Evolutionary conservation across 2,797 vertebrate genomes (phyloP).

Genomic region (Myotis planiceps): DNA sequence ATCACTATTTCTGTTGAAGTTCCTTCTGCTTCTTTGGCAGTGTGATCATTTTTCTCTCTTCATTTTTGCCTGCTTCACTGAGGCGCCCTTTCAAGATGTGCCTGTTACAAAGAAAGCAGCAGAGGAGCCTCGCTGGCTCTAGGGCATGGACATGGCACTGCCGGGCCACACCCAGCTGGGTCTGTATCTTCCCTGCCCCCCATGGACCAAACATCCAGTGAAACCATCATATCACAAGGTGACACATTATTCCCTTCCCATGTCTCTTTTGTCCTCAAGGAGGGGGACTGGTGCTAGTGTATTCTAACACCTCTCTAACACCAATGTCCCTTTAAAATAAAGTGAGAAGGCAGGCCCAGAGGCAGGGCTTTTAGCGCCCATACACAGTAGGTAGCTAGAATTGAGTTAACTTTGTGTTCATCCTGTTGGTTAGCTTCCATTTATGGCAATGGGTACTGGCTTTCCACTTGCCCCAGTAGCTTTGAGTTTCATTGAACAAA

Average conservation of each 20-base stretch:
- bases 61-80: conserved; percentile 38
- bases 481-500: not conserved
- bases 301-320: conserved; percentile 40
- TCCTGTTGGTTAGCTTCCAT: not conserved
- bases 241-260: not conserved
- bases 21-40: conserved; percentile 31
- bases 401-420: not conserved
- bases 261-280: not conserved
- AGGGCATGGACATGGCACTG: accelerated
- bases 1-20: not conserved
- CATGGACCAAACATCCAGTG: not conserved
- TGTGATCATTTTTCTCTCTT: conserved; percentile 21
- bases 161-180: not conserved
- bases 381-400: not conserved
- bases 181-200: not conserved
- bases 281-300: not conserved
- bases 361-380: not conserved
- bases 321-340: conserved; percentile 26
- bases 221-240: not conserved
- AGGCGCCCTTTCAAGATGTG: not conserved
- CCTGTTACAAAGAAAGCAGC: not conserved
- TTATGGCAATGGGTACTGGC: not conserved
- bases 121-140: not conserved
- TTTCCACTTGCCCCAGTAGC: not conserved
- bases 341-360: not conserved